Evolutionary conservation across 64 coral and sea anemone genomes (phyloP), one percentile per base, ranked within the genome.

Genomic region (Orbicella faveolata): DNA sequence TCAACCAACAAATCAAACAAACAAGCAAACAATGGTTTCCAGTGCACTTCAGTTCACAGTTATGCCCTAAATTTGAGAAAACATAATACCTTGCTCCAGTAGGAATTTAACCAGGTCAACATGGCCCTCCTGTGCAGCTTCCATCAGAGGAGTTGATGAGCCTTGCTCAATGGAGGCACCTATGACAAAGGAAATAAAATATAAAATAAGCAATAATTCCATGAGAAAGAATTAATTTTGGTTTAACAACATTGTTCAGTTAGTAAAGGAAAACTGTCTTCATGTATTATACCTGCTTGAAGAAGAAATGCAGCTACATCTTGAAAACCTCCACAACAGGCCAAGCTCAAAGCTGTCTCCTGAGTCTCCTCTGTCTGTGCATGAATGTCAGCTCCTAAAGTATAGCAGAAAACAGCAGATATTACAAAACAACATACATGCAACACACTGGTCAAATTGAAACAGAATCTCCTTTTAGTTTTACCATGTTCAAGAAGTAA

Each of bases 321-420:
- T 72, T 99, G 97, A 87, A 99, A 99, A 17, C 97, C 97, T 59
- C 97, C 97, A 89, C 97, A 99, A 51, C 97, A 99, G 9, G 94
- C 94, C 61, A 99, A 82, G 61, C 97, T 99, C 26, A 99, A 69
- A 0, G 97, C 97, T 36, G 97, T 99, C 63, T 99, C 94, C 37
- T 99, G 97, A 36, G 97, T 99, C 75, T 99, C 97, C 34, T 99
- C 97, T 13, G 97, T 99, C 80, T 99, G 97, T 35, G 94, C 94
- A 92, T 99, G 97, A 84, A 99, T 93, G 79, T 99, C 97, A 87
- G 97, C 97, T 84, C 93, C 92, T 94, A 14, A 3, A 74, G 70
- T 23, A 59, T 52, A 35, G 13, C 2, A 21, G 0, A 30, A 2
- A 14, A 59, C 1, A 12, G 11, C 10, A 16, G 55, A 15, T 59